Evolutionary conservation across 2,797 vertebrate genomes (phyloP).

Genomic region (Tarsius wallacei): DNA sequence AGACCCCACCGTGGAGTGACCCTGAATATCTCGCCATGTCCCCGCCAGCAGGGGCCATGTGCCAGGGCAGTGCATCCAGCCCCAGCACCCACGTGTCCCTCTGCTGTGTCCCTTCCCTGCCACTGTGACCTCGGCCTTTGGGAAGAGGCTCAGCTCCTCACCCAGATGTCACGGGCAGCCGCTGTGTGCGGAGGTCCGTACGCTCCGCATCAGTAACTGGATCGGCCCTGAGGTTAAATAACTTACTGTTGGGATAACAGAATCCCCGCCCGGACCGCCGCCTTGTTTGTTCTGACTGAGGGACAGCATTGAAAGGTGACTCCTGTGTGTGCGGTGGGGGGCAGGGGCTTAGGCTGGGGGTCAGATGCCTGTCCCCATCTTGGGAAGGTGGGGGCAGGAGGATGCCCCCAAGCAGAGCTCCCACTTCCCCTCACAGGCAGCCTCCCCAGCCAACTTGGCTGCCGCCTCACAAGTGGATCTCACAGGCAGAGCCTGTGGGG

Average conservation of each 20-base stretch:
- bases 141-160: background rate
- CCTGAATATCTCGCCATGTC: background rate
- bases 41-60: background rate
- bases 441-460: rapidly evolving
- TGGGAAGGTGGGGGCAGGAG: background rate
- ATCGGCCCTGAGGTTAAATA: constrained; percentile 77
- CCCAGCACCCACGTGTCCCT: rapidly evolving
- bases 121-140: background rate
- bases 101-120: background rate
- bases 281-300: background rate
- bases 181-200: background rate
- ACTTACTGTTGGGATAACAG: constrained; percentile 58
- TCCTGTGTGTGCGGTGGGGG: background rate
- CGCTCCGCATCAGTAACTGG: background rate
- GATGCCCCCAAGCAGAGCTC: no score
- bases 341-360: background rate
- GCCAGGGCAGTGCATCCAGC: background rate
- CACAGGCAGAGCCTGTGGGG: rapidly evolving
- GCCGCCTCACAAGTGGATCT: background rate
- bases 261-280: background rate
- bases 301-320: background rate
- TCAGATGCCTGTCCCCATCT: rapidly evolving
- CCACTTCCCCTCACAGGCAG: rapidly evolving
- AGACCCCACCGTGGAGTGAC: rapidly evolving
- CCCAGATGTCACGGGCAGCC: background rate